phyloP scores from a whole-genome alignment of 2,888 invertebrate genomes.

The Cyclophora albipunctata region DNA sequence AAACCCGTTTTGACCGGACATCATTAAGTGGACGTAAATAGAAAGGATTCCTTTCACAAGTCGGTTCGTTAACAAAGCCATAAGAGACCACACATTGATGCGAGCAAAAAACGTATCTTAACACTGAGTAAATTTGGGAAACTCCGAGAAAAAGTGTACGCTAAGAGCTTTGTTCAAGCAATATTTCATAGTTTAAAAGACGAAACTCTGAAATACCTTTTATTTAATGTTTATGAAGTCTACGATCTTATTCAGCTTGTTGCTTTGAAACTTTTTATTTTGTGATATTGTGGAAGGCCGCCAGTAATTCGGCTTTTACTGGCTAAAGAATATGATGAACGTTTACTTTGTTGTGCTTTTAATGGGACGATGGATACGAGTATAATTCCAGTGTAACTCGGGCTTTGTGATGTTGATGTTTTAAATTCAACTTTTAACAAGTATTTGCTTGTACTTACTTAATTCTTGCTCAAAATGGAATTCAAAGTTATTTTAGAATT shows the following conservation, averaged over 20 bases:
- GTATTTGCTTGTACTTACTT: not conserved
- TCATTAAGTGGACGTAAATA: conserved; percentile 12
- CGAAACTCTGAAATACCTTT: conserved; percentile 34
- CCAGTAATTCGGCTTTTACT: conserved; percentile 1
- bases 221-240: conserved; percentile 38
- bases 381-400: no score
- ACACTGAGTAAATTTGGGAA: conserved; percentile 34
- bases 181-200: conserved; percentile 49
- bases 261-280: conserved; percentile 21
- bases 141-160: conserved; percentile 30
- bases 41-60: conserved; percentile 10
- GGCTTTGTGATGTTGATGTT: no score
- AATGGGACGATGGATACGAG: no score
- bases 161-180: conserved; percentile 42
- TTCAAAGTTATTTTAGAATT: not conserved
- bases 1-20: conserved; percentile 2
- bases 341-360: not conserved
- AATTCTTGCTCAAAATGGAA: not conserved
- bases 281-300: conserved; percentile 18
- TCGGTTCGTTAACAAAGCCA: conserved; percentile 16
- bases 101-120: conserved; percentile 21
- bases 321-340: not conserved
- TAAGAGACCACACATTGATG: conserved; percentile 22
- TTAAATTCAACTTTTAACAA: no score
- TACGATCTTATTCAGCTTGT: conserved; percentile 24